A percentile compares a stretch with the other conserved stretches of the same genome.
Evolutionary conservation across 2,888 invertebrate species (phyloP).

Genomic region (Margaritifera margaritifera): DNA sequence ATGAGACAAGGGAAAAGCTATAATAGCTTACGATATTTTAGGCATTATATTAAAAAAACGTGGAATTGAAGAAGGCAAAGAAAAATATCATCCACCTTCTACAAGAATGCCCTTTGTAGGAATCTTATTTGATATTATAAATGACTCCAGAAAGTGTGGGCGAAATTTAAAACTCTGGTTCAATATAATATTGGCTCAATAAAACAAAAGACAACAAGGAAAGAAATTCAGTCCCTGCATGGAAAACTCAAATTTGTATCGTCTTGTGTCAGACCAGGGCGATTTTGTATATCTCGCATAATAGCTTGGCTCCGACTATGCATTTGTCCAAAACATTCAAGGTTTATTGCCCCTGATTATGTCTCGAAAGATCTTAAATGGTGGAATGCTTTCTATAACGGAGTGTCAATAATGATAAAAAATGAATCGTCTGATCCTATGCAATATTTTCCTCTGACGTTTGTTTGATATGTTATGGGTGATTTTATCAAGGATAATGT

Average conservation of each 20-base stretch:
- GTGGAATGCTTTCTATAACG: too few relatives aligned
- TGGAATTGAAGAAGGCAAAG: conserved; percentile 1
- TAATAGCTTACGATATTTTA: not conserved
- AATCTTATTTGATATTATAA: conserved; percentile 11
- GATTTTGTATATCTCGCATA: too few relatives aligned
- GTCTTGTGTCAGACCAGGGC: not conserved
- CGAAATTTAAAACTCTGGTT: not conserved
- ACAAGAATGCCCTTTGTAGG: conserved; percentile 6
- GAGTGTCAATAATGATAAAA: too few relatives aligned
- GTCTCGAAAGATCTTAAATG: too few relatives aligned
- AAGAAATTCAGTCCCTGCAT: conserved; percentile 10
- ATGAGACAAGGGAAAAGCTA: not conserved
- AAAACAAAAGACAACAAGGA: not conserved
- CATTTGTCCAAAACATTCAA: too few relatives aligned
- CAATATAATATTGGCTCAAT: not conserved
- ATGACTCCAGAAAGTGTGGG: not conserved
- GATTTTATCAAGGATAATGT: too few relatives aligned
- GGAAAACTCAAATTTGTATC: conserved; percentile 12
- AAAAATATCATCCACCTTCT: conserved; percentile 4
- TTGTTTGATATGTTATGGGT: too few relatives aligned
- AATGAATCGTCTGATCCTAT: too few relatives aligned
- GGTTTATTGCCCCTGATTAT: too few relatives aligned
- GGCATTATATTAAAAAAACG: not conserved
- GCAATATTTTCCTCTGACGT: too few relatives aligned
- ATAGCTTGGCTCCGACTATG: too few relatives aligned